Evolutionary conservation across 2,888 invertebrate species (phyloP).

Genomic region (Plemyria rubiginata): DNA sequence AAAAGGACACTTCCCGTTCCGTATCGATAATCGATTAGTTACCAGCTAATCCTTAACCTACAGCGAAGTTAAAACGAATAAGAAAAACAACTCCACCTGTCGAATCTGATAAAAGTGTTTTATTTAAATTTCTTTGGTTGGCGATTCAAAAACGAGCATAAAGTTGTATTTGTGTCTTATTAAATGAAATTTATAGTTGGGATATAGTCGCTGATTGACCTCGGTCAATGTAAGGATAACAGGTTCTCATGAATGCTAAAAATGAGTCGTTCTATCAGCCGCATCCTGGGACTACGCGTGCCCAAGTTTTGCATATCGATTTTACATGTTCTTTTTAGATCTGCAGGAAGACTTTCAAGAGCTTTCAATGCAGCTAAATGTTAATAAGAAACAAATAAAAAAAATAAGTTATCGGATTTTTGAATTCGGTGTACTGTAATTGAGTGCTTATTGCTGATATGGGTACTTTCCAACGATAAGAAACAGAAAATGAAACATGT

Average conservation of each 20-base stretch:
- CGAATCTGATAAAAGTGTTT: constrained; percentile 84
- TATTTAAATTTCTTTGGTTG: constrained; percentile 82
- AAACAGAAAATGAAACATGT: constrained; percentile 34
- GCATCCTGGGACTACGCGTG: constrained; percentile 28
- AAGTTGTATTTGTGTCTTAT: constrained; percentile 83
- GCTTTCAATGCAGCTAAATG: constrained; percentile 23
- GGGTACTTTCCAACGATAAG: constrained; percentile 29
- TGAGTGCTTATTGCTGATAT: constrained; percentile 33
- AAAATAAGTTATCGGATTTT: constrained; percentile 16
- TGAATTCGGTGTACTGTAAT: constrained; percentile 8
- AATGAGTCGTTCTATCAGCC: constrained; percentile 59
- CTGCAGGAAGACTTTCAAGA: constrained; percentile 29
- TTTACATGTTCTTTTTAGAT: constrained; percentile 38
- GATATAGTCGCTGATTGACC: constrained; percentile 82
- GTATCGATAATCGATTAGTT: constrained; percentile 78
- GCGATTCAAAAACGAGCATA: constrained; percentile 79
- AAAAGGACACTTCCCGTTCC: constrained; percentile 66
- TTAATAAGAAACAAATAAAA: constrained; percentile 26
- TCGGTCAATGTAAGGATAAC: constrained; percentile 77
- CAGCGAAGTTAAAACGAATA: constrained; percentile 78
- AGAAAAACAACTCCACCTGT: constrained; percentile 77
- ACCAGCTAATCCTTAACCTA: constrained; percentile 81
- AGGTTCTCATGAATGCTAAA: constrained; percentile 69
- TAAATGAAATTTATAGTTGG: constrained; percentile 84
- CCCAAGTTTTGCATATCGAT: constrained; percentile 37